Evolutionary conservation across 2,113 vertebrate genomes (phyloP).

Genomic region (Charadrius vociferus): DNA sequence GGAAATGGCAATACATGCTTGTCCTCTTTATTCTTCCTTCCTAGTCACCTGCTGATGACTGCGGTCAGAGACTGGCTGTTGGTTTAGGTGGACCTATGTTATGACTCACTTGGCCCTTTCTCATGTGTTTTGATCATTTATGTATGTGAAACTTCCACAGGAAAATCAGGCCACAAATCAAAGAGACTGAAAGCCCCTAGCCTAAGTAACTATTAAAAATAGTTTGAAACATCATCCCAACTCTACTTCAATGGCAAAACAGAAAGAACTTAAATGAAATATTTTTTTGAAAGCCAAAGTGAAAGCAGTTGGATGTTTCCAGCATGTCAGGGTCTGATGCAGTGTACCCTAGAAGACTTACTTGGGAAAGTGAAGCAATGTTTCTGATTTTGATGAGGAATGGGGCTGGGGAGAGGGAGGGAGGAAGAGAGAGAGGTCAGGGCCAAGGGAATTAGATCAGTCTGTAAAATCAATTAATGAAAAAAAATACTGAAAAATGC

Average conservation of each 20-base stretch:
- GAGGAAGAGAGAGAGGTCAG: not conserved
- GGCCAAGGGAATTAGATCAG: not conserved
- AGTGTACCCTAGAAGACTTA: not conserved
- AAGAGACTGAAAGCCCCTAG: not conserved
- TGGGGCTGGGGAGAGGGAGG: not conserved
- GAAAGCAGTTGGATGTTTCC: not conserved
- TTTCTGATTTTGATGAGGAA: not conserved
- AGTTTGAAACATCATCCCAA: not conserved
- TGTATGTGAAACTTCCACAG: not conserved
- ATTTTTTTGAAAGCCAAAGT: not conserved
- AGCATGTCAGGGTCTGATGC: not conserved
- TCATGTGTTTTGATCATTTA: not conserved
- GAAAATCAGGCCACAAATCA: not conserved
- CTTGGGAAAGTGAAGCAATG: not conserved
- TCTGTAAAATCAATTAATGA: not conserved
- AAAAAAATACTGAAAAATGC: not conserved
- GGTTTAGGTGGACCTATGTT: not conserved
- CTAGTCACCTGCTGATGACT: not conserved
- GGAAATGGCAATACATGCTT: accelerated
- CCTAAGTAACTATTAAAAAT: not conserved
- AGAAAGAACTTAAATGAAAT: not conserved
- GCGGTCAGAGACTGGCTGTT: not conserved
- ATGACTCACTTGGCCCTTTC: not conserved
- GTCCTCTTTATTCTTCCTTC: not conserved
- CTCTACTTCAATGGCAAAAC: not conserved